Conservation (phyloP, 2,113 vertebrate species). For the Raja brachyura region DNA sequence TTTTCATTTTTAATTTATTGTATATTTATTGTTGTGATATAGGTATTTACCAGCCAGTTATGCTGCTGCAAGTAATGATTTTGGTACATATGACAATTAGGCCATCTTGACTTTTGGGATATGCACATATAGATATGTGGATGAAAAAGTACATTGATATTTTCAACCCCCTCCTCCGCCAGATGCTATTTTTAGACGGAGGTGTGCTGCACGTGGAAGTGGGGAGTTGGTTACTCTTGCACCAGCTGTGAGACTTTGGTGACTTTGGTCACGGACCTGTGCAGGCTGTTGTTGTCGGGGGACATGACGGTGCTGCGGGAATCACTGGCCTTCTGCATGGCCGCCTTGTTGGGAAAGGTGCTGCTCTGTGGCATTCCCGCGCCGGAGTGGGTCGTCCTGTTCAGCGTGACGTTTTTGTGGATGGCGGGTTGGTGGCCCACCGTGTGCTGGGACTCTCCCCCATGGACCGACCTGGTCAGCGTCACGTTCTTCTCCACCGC, state of each 20-base stretch:
- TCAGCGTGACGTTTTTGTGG: not conserved
- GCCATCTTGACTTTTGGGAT: no score
- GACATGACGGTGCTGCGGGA: not conserved
- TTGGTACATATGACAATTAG: no score
- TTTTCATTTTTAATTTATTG: no score
- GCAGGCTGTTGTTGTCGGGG: not conserved
- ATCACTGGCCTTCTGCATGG: not conserved
- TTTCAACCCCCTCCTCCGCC: no score
- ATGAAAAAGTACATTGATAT: not conserved
- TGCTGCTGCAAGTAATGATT: no score
- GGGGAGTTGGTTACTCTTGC: not conserved
- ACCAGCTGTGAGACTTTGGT: not conserved
- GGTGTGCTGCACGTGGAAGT: not conserved
- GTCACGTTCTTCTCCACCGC: not conserved
- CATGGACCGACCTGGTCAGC: no score
- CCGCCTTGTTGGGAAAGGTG: no score
- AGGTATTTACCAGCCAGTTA: no score
- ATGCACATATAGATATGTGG: not conserved
- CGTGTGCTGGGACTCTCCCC: not conserved
- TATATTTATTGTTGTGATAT: no score
- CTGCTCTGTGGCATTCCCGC: not conserved
- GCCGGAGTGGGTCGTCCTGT: not conserved
- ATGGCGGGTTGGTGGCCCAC: not conserved
- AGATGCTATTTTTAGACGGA: not conserved
- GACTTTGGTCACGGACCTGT: slow-evolving; percentile 2